Conservation (phyloP, 2,888 invertebrate genomes). For the Folsomia candida region DNA sequence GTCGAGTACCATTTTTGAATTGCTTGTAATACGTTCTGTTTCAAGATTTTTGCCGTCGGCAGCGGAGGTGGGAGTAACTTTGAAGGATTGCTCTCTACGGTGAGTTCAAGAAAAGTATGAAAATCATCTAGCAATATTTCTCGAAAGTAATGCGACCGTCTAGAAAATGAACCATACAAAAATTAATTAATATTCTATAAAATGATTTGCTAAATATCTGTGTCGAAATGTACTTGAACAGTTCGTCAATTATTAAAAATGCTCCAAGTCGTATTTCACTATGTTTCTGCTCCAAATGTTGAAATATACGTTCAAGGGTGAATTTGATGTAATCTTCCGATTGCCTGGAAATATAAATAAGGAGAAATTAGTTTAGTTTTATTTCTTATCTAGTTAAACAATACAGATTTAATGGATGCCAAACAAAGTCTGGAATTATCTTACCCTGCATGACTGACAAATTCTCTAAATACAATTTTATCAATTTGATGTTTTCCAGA, state of each 20-base stretch:
- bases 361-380: conserved; percentile 5
- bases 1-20: conserved; percentile 58
- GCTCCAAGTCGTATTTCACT: conserved; percentile 59
- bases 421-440: not conserved
- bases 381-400: not conserved
- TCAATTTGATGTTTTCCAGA: conserved; percentile 35
- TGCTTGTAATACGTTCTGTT: conserved; percentile 55
- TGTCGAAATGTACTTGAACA: conserved; percentile 54
- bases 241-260: conserved; percentile 58
- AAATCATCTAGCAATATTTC: conserved; percentile 57
- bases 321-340: conserved; percentile 56
- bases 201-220: not conserved
- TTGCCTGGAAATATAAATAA: conserved; percentile 51
- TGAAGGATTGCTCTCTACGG: conserved; percentile 56
- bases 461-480: conserved; percentile 31
- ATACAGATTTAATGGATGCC: not conserved
- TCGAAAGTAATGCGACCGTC: conserved; percentile 58
- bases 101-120: conserved; percentile 56
- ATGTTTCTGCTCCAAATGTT: conserved; percentile 58
- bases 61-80: conserved; percentile 58
- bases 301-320: conserved; percentile 55
- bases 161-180: conserved; percentile 24
- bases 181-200: not conserved
- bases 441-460: conserved; percentile 39
- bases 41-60: conserved; percentile 56